Conservation (phyloP, 2,797 vertebrate genomes). For the Galagoides demidoff region DNA sequence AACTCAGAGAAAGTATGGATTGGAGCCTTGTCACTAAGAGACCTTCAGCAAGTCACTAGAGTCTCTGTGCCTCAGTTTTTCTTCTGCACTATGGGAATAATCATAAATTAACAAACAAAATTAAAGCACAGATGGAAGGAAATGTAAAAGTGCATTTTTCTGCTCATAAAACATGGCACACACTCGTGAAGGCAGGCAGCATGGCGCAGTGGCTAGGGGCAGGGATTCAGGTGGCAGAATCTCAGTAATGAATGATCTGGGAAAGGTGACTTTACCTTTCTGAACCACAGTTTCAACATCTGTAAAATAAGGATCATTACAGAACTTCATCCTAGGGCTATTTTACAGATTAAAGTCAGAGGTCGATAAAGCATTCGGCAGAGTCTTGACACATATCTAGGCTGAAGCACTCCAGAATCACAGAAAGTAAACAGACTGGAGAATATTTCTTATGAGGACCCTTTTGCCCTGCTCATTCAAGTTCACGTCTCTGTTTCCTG, state of each 20-base stretch:
- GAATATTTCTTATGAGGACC: not conserved
- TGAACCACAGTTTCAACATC: not conserved
- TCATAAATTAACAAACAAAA: not conserved
- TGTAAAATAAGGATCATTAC: not conserved
- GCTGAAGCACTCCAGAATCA: not conserved
- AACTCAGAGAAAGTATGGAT: not conserved
- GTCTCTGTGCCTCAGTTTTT: not conserved
- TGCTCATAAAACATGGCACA: not conserved
- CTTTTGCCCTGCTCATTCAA: not conserved
- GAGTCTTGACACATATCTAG: not conserved
- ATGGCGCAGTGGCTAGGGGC: not conserved
- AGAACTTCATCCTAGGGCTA: not conserved
- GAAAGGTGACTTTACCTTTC: not conserved
- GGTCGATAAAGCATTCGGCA: not conserved
- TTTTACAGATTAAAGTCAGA: not conserved
- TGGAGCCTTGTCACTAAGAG: not conserved
- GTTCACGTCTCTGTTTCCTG: not conserved
- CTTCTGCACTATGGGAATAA: not conserved
- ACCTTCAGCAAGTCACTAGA: not conserved
- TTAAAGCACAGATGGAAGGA: not conserved
- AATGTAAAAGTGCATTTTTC: not conserved
- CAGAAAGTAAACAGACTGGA: not conserved
- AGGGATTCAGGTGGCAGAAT: not conserved
- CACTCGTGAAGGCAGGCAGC: not conserved
- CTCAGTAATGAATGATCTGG: not conserved